Percentiles rank a stretch among this genome's conserved stretches.
Evolutionary conservation across 2,888 invertebrate genomes (phyloP).

Genomic region (Laothoe populi): DNA sequence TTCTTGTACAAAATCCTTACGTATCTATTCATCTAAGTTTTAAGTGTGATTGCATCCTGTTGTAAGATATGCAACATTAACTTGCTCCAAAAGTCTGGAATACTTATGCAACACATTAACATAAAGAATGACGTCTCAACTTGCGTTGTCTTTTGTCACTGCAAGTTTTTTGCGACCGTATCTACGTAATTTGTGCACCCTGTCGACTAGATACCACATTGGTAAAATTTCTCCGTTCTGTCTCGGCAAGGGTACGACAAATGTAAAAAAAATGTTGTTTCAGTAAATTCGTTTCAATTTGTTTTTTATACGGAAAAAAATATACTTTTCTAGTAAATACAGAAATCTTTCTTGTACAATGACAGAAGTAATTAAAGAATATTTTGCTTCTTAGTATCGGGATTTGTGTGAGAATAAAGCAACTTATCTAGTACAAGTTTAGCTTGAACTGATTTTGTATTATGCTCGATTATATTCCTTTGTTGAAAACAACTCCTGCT

Average conservation of each 20-base stretch:
- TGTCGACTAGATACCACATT: background rate
- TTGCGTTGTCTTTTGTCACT: conserved; percentile 7
- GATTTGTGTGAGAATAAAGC: background rate
- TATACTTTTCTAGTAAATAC: background rate
- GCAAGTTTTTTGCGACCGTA: conserved; percentile 4
- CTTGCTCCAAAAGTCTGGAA: background rate
- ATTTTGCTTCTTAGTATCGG: too few species aligned
- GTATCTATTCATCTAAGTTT: background rate
- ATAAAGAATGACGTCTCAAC: conserved; percentile 15
- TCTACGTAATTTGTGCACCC: conserved; percentile 10
- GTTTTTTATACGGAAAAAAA: too few species aligned
- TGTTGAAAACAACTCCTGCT: background rate
- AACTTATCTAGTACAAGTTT: background rate
- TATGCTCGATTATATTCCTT: too few species aligned
- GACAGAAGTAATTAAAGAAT: too few species aligned
- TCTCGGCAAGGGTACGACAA: conserved; percentile 10
- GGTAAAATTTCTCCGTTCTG: background rate
- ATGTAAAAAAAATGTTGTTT: background rate
- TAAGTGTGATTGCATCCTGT: background rate
- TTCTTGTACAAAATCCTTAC: background rate
- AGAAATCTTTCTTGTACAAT: background rate
- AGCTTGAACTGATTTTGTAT: too few species aligned
- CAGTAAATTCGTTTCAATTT: background rate
- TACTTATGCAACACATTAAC: conserved; percentile 10
- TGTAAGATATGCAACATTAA: background rate